Conservation (phyloP, 53 echinoderm and acorn worm genomes). For the Echinometra lucunter region DNA sequence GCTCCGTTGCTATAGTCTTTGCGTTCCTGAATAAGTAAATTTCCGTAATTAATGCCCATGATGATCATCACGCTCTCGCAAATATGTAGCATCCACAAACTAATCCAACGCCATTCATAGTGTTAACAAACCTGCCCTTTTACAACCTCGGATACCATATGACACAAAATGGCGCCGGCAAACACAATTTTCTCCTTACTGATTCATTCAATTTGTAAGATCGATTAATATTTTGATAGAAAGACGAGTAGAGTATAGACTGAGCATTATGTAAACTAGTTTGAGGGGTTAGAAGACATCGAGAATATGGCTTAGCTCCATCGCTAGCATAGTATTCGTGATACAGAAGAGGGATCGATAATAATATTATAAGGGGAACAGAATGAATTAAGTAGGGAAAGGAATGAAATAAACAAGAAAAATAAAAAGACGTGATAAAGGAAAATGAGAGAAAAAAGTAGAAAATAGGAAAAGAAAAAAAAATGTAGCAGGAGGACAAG, state of each 20-base stretch:
- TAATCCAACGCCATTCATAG: background rate
- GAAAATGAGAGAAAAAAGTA: too few species aligned
- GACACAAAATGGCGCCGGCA: background rate
- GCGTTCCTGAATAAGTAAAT: background rate
- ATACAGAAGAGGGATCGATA: too few species aligned
- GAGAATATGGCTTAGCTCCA: background rate
- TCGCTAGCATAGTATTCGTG: background rate
- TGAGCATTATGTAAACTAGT: background rate
- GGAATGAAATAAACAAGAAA: too few species aligned
- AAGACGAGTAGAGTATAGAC: background rate
- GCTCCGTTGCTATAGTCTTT: background rate
- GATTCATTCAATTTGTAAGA: background rate
- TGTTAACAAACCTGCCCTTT: background rate
- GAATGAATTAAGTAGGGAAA: too few species aligned
- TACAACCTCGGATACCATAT: background rate
- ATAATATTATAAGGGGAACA: too few species aligned
- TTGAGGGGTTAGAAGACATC: background rate
- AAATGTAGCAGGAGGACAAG: too few species aligned
- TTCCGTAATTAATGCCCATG: background rate
- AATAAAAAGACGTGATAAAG: too few species aligned
- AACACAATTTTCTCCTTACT: background rate
- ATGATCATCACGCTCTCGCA: background rate
- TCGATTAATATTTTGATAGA: background rate
- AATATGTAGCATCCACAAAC: background rate
- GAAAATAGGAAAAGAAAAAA: background rate